Percentiles rank a stretch among this genome's conserved stretches.
These are phyloP conservation scores for Palythoa grandiflora DNA, from an alignment of 92 coral and sea anemone genomes.

Conservation along the genomic window DNA sequence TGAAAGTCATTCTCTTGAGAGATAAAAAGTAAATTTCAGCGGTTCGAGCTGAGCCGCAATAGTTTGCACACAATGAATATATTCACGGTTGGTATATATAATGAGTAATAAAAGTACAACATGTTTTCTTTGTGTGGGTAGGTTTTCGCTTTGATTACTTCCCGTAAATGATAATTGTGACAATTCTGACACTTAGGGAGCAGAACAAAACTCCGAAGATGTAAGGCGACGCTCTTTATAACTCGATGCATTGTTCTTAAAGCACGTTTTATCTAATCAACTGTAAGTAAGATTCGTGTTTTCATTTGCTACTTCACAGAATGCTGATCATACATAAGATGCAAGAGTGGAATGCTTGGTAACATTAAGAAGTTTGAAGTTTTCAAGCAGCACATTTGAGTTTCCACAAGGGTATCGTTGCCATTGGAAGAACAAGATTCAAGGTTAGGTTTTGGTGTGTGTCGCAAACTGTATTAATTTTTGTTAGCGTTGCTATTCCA, in stretches of 20 bases:
- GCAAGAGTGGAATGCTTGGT: neutral
- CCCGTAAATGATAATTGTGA: constrained; percentile 5
- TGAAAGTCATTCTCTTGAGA: neutral
- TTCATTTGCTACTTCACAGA: neutral
- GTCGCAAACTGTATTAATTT: neutral
- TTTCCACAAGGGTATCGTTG: neutral
- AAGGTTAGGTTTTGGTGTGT: neutral
- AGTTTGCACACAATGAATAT: neutral
- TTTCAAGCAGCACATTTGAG: neutral
- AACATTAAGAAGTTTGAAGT: neutral
- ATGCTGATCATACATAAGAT: neutral
- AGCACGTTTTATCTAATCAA: neutral
- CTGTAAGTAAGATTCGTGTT: neutral
- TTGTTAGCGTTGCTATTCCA: too few relatives aligned
- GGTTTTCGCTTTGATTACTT: constrained; percentile 6
- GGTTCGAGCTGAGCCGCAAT: neutral
- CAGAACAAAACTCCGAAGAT: neutral
- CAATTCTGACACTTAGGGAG: neutral
- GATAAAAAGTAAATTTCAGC: neutral
- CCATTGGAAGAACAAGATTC: neutral
- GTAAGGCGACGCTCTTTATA: neutral
- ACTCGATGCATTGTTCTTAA: neutral
- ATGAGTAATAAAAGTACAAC: neutral
- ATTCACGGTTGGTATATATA: neutral
- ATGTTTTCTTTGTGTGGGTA: neutral